phyloP scores from a whole-genome alignment of 1,140 invertebrate species.

The Hyles vespertilio region DNA sequence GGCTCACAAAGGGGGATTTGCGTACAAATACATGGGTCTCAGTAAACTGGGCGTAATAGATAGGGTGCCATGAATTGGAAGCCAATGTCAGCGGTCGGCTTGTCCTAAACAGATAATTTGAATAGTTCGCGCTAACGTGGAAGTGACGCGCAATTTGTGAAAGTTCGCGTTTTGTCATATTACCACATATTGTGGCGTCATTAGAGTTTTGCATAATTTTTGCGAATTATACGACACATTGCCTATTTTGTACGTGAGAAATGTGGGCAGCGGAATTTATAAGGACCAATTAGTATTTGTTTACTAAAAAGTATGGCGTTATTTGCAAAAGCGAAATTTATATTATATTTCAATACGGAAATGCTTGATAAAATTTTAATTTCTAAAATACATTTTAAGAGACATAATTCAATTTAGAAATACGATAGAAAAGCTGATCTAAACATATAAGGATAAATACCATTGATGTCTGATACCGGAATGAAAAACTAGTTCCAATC shows the following conservation, averaged over 20 bases:
- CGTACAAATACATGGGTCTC: constrained; percentile 5
- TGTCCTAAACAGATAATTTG: constrained; percentile 42
- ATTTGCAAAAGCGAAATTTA: no score
- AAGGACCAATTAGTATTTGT: no score
- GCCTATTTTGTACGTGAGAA: constrained; percentile 5
- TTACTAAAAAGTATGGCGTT: no score
- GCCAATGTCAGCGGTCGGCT: constrained; percentile 47
- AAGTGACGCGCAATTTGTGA: constrained; percentile 15
- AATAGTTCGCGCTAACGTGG: constrained; percentile 17
- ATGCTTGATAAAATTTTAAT: no score
- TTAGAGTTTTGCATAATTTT: constrained; percentile 9
- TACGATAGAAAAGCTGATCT: no score
- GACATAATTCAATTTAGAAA: no score
- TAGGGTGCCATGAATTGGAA: constrained; percentile 42
- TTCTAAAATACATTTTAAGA: no score
- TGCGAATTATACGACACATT: constrained; percentile 1
- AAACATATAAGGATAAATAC: no score
- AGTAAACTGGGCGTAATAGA: constrained; percentile 25
- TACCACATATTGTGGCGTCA: constrained; percentile 7
- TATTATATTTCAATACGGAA: no score
- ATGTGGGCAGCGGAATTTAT: no score
- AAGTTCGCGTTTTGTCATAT: not conserved
- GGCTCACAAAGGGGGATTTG: not conserved
- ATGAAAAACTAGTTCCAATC: no score
- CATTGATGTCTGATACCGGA: no score